Evolutionary conservation across 2,113 vertebrate genomes (phyloP), one percentile per base, ranked within the genome.

Genomic region (Pelecanus crispus): DNA sequence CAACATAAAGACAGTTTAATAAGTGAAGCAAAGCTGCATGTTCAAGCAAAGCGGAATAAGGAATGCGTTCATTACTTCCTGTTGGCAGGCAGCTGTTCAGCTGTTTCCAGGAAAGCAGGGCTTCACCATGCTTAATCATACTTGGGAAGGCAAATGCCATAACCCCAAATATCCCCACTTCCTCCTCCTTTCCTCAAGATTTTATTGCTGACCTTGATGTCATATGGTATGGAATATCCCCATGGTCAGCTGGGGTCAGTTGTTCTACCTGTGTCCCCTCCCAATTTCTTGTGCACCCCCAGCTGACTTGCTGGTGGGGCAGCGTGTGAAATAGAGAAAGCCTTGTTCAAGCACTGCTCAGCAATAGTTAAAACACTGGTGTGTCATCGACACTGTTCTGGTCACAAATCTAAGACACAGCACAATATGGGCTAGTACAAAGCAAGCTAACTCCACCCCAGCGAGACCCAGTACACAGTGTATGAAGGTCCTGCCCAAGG

Each of bases 381-480:
- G 22, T 38, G 42, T 49, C 44, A 38, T 5, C 4, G 6, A 17
- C 28, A 21, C 7, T 8, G 34, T 4, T 80, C 9, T 74, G 36
- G 62, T n/a, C 45, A 42, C 32, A 55, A 26, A 44, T 36, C 29
- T 24, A 50, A 45, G 77, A 17, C 29, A 31, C 2, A 36, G 45
- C n/a, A 56, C 21, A 10, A 17, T 0, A 0, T 1, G 18, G 42
- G 9, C 9, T 55, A 55, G 10, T 36, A 14, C 18, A 50, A 59
- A 59, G n/a, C 13, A 42, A 65, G 40, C 44, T 50, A 28, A 55
- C 32, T 38, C 59, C 50, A 79, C 42, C 45, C 49, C 80, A 77
- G 16, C 20, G 31, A 71, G 67, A 61, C 11, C 21, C 52, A 21
- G 38, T 17, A 17, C 1, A 1, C 2, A 0, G 32, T 3, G 9